Percentiles rank a stretch among this genome's conserved stretches.
Conservation (phyloP, 2,888 invertebrate genomes). For the Oligia fasciuncula region DNA sequence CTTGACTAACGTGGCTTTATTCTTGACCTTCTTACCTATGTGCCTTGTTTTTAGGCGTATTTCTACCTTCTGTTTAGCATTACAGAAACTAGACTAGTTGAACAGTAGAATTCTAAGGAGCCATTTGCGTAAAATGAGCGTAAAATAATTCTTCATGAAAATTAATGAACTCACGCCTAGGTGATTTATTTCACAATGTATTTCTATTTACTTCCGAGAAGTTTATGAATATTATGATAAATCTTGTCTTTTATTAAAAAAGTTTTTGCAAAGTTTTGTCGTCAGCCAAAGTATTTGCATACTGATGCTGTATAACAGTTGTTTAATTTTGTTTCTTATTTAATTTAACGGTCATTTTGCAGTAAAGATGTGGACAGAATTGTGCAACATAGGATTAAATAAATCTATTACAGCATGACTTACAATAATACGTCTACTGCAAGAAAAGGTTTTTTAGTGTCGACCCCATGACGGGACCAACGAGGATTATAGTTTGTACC, state of each 20-base stretch:
- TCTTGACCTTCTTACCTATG: neutral
- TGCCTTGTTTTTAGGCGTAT: neutral
- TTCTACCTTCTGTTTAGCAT: neutral
- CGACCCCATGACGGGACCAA: neutral
- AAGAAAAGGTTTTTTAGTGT: neutral
- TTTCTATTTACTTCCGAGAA: constrained; percentile 63
- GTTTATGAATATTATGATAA: constrained; percentile 66
- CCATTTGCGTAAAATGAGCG: constrained; percentile 47
- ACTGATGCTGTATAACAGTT: constrained; percentile 47
- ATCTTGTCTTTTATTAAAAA: constrained; percentile 65
- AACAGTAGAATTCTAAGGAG: constrained; percentile 19
- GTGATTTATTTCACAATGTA: constrained; percentile 61
- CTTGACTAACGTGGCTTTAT: neutral
- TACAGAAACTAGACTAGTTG: constrained; percentile 19
- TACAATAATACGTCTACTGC: neutral
- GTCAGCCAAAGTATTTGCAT: constrained; percentile 59
- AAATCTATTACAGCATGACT: neutral
- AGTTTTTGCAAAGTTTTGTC: constrained; percentile 56
- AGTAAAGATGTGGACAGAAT: neutral
- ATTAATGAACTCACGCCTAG: constrained; percentile 57
- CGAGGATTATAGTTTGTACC: neutral
- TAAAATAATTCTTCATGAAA: constrained; percentile 53
- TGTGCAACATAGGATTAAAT: neutral
- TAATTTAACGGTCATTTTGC: constrained; percentile 16
- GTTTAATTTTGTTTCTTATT: constrained; percentile 49